Evolutionary conservation across 2,888 invertebrate genomes (phyloP).

Genomic region (Lasioglossum lativentre): DNA sequence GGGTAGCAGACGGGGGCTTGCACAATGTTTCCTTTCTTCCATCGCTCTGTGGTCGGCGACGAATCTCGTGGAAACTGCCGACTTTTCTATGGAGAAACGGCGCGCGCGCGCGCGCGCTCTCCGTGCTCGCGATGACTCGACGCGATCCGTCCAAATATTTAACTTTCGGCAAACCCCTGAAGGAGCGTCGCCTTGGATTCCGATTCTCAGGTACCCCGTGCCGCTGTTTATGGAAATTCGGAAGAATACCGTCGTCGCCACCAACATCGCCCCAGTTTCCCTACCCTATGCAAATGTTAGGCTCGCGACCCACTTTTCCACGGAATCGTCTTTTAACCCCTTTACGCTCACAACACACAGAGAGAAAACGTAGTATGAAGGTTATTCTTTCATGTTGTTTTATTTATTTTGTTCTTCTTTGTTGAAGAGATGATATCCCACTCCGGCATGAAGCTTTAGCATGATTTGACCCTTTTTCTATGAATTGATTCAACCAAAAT

Average conservation of each 20-base stretch:
- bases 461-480: no score
- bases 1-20: conserved; percentile 70
- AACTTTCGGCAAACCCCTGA: conserved; percentile 57
- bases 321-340: background rate
- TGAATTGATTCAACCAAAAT: no score
- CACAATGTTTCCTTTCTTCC: conserved; percentile 80
- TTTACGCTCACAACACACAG: background rate
- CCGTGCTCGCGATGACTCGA: conserved; percentile 75
- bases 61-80: conserved; percentile 65
- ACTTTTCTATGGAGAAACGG: conserved; percentile 68
- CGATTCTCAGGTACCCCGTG: conserved; percentile 43
- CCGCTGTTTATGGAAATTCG: conserved; percentile 56
- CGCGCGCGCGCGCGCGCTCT: conserved; percentile 56
- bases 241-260: conserved; percentile 45
- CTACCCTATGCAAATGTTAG: background rate
- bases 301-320: background rate
- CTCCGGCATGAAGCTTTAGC: no score
- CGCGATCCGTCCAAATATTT: conserved; percentile 82
- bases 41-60: conserved; percentile 45
- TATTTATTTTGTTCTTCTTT: no score
- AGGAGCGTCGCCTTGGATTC: conserved; percentile 45
- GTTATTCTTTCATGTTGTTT: no score
- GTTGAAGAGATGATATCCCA: no score
- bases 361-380: no score
- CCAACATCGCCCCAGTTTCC: conserved; percentile 20